phyloP scores from a whole-genome alignment of 2,888 invertebrate species.

The Strigamia transsilvanica region DNA sequence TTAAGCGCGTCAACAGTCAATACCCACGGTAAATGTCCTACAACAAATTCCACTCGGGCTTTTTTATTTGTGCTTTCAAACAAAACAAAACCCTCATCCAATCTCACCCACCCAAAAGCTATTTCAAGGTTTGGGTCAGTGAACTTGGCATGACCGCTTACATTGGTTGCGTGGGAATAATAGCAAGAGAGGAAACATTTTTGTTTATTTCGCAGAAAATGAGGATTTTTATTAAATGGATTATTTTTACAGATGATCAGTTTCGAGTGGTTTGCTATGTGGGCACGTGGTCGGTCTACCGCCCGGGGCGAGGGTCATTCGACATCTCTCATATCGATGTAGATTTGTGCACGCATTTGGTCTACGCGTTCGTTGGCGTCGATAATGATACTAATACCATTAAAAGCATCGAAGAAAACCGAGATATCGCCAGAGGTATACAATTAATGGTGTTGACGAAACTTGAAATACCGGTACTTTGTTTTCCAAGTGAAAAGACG shows the following conservation, averaged over 20 bases:
- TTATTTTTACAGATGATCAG: background rate
- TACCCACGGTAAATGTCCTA: slow-evolving; percentile 1
- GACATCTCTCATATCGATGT: slow-evolving; percentile 75
- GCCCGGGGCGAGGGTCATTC: slow-evolving; percentile 74
- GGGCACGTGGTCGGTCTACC: slow-evolving; percentile 81
- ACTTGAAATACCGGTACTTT: background rate
- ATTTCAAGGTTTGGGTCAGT: slow-evolving; percentile 4
- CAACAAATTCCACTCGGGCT: background rate
- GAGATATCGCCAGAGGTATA: background rate
- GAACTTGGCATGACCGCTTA: background rate
- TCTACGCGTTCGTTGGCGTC: slow-evolving; percentile 84
- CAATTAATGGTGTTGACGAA: background rate
- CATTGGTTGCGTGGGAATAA: background rate
- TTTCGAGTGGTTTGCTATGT: slow-evolving; percentile 77
- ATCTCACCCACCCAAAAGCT: background rate
- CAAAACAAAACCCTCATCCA: background rate
- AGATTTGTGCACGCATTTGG: slow-evolving; percentile 78
- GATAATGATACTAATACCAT: slow-evolving; percentile 74
- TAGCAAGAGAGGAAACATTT: no score
- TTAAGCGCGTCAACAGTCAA: background rate
- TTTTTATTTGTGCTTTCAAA: background rate
- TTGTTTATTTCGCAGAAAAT: no score
- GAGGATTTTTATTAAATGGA: background rate
- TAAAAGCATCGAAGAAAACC: slow-evolving; percentile 72
- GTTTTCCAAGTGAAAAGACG: background rate